Evolutionary conservation across 35 echinoderm and acorn worm species (phyloP).

Genomic region (Hemicentrotus pulcherrimus): DNA sequence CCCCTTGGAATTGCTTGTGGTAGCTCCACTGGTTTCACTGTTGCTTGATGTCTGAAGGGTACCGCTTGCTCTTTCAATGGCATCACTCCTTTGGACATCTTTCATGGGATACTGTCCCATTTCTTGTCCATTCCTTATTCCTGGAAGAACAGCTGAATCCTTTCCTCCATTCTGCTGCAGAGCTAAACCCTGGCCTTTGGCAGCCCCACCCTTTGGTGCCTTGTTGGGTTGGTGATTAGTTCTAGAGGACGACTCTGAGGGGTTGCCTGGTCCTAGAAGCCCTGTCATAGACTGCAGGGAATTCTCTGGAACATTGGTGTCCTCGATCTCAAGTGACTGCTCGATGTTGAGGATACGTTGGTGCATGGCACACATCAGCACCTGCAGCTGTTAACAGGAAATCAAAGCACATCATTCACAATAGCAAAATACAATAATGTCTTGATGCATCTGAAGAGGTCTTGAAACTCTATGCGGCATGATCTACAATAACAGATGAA

Average conservation of each 20-base stretch:
- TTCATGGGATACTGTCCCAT: background rate
- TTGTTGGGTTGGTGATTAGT: background rate
- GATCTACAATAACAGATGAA: no score
- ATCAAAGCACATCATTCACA: background rate
- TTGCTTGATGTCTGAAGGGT: background rate
- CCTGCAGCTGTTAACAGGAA: background rate
- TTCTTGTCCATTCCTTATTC: background rate
- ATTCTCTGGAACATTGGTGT: background rate
- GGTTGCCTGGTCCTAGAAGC: background rate
- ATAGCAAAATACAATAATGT: no score
- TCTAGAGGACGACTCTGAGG: background rate
- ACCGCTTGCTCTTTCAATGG: background rate
- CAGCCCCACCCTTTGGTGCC: background rate
- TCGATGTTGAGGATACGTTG: conserved; percentile 42
- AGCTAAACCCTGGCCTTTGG: background rate
- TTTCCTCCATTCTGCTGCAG: background rate
- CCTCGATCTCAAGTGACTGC: conserved; percentile 30
- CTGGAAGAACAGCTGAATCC: background rate
- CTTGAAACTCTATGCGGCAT: no score
- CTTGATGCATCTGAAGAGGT: no score
- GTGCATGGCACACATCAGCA: conserved; percentile 51
- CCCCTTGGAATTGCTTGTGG: background rate
- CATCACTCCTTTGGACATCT: background rate
- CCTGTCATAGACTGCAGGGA: background rate
- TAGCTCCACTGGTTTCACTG: background rate